Evolutionary conservation across 2,888 invertebrate species (phyloP), one percentile per base, ranked within the genome.

Genomic region (Rhamphomyia laevipes): DNA sequence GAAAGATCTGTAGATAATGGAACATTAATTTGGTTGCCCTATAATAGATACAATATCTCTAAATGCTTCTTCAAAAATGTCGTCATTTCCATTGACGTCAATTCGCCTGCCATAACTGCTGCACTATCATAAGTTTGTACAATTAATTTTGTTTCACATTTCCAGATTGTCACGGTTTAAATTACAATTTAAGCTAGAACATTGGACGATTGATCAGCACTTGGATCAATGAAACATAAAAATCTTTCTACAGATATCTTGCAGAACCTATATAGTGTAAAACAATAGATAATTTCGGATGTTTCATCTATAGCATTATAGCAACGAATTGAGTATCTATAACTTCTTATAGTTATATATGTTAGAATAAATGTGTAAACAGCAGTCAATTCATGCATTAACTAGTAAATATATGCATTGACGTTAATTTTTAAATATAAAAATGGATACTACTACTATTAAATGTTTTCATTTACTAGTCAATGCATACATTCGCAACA

Each of bases 331-430:
- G 43, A 9, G 52, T 47, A 17, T 48, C 35, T n/a, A 46, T 40
- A 31, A 65, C 60, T 56, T 63, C 58, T 31, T 47, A 47, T 12
- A n/a, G n/a, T n/a, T n/a, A n/a, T n/a, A n/a, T n/a, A n/a, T n/a
- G n/a, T n/a, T n/a, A n/a, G n/a, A n/a, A n/a, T n/a, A n/a, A n/a
- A n/a, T n/a, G n/a, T n/a, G n/a, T n/a, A n/a, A n/a, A n/a, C n/a
- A n/a, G n/a, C n/a, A n/a, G n/a, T n/a, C n/a, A n/a, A n/a, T n/a
- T n/a, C n/a, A n/a, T n/a, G n/a, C n/a, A n/a, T n/a, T n/a, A n/a
- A n/a, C n/a, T n/a, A n/a, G n/a, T n/a, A n/a, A n/a, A n/a, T n/a
- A n/a, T n/a, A n/a, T n/a, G n/a, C n/a, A n/a, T n/a, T n/a, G n/a
- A n/a, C n/a, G n/a, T 37, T 41, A 31, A 63, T 58, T 52, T 59